Conservation (phyloP, 2,888 invertebrate genomes). For the Hypolimnas misippus region DNA sequence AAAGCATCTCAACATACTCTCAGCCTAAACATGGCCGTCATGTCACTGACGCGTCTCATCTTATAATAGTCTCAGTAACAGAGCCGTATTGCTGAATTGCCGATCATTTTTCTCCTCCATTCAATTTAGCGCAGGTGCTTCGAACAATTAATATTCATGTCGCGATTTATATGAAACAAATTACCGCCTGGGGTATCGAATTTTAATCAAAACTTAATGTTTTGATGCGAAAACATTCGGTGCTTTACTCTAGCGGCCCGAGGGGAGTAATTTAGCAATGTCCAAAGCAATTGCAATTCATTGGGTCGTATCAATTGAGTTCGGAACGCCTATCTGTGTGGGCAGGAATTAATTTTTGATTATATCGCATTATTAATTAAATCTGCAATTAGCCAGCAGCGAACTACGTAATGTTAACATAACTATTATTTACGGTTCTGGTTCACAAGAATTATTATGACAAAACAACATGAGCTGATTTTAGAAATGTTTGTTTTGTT, state of each 20-base stretch:
- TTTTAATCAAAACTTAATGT: conserved; percentile 47
- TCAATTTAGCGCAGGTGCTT: conserved; percentile 32
- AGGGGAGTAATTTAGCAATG: conserved; percentile 46
- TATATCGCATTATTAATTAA: conserved; percentile 34
- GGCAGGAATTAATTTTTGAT: conserved; percentile 34
- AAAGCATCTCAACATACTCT: too few species aligned
- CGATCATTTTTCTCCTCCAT: conserved; percentile 31
- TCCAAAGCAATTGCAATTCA: conserved; percentile 52
- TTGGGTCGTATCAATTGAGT: conserved; percentile 26
- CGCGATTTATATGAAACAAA: conserved; percentile 40
- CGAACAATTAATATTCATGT: conserved; percentile 42
- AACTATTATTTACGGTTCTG: conserved; percentile 3
- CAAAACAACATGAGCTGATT: not conserved
- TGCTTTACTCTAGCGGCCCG: conserved; percentile 48
- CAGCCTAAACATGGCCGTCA: conserved; percentile 10
- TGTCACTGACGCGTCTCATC: conserved; percentile 33
- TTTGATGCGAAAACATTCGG: conserved; percentile 47
- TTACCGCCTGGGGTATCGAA: conserved; percentile 47
- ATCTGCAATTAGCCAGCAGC: conserved; percentile 21
- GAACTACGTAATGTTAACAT: conserved; percentile 11
- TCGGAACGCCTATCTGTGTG: conserved; percentile 23
- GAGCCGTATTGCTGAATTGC: conserved; percentile 29
- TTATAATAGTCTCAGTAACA: conserved; percentile 32
- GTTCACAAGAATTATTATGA: not conserved
- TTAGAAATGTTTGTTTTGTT: not conserved